Evolutionary conservation across 2,888 invertebrate genomes (phyloP), one percentile per base, ranked within the genome.

Genomic region (Aphrophora alni): DNA sequence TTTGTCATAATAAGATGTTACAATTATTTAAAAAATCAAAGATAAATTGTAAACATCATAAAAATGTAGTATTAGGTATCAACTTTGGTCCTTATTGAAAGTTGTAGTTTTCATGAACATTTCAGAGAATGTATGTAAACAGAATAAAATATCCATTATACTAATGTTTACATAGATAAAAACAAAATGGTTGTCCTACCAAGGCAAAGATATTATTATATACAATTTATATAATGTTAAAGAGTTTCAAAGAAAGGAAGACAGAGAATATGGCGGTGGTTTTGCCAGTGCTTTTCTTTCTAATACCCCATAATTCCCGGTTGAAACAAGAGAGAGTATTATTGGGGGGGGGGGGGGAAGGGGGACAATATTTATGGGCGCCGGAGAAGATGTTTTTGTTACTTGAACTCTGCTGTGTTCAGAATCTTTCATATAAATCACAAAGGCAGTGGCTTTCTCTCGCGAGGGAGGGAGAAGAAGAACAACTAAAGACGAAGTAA

Each of bases 241-340:
- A 33, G 21, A 69, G 76, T 76, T 59, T 76, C 33, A 33, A 68
- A 21, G 68, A 28, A 21, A 27, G 69, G n/a, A 33, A 24, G 69
- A 76, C 5, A 76, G 68, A 59, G 69, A 76, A 76, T 44, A 74
- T 44, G 44, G 38, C 59, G 68, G 68, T 76, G 76, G 76, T 27
- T 59, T 33, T 33, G 38, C 25, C 76, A 28, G 68, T 28, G 38
- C 51, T 75, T 76, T 75, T 76, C 59, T 59, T 76, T 77, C 82
- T 83, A 83, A 83, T 83, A 83, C 83, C 82, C 82, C 83, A 83
- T 83, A 83, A 83, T 83, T 83, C 83, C 83, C 80, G 74, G 74
- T 38, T 38, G 33, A 44, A 38, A 26, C 38, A 74, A 74, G 74
- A 38, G 74, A 44, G 38, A 44, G 38, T n/a, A 21, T 24, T 33